These are phyloP conservation scores for Plagodis pulveraria DNA, from an alignment of 2,888 invertebrate species.

Conservation along the genomic window DNA sequence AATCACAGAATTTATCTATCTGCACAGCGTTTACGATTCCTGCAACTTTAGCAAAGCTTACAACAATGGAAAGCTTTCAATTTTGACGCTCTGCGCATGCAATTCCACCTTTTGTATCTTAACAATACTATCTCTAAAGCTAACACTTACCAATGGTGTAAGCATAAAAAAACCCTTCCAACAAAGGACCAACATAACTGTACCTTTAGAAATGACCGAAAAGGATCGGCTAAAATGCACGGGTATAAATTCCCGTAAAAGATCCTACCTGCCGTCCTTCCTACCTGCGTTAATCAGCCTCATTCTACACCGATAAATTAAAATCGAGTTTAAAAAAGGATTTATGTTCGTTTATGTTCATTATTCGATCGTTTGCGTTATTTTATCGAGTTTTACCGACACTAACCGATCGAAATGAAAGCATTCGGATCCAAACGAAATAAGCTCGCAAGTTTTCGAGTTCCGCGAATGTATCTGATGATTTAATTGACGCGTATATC, in stretches of 20 bases:
- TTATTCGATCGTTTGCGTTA: constrained; percentile 65
- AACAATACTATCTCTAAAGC: constrained; percentile 33
- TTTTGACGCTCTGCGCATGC: constrained; percentile 41
- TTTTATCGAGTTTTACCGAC: constrained; percentile 33
- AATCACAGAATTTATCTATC: constrained; percentile 20
- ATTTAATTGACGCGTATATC: constrained; percentile 38
- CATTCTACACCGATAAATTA: constrained; percentile 64
- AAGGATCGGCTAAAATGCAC: constrained; percentile 60
- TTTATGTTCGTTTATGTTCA: constrained; percentile 67
- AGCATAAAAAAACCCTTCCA: constrained; percentile 55
- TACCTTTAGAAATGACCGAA: constrained; percentile 68
- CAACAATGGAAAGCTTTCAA: constrained; percentile 46
- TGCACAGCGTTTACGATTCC: background rate
- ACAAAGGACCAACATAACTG: constrained; percentile 70
- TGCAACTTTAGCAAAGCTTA: constrained; percentile 29
- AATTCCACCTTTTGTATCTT: constrained; percentile 43
- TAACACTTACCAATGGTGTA: constrained; percentile 41
- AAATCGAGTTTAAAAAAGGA: constrained; percentile 63
- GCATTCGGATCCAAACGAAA: background rate
- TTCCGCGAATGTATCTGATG: constrained; percentile 38
- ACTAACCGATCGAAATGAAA: constrained; percentile 1
- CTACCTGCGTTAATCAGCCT: constrained; percentile 73
- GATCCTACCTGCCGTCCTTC: constrained; percentile 63
- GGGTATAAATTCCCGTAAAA: constrained; percentile 66
- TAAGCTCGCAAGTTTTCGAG: background rate